Evolutionary conservation across 2,113 vertebrate genomes (phyloP).

Genomic region (Thermophis baileyi): DNA sequence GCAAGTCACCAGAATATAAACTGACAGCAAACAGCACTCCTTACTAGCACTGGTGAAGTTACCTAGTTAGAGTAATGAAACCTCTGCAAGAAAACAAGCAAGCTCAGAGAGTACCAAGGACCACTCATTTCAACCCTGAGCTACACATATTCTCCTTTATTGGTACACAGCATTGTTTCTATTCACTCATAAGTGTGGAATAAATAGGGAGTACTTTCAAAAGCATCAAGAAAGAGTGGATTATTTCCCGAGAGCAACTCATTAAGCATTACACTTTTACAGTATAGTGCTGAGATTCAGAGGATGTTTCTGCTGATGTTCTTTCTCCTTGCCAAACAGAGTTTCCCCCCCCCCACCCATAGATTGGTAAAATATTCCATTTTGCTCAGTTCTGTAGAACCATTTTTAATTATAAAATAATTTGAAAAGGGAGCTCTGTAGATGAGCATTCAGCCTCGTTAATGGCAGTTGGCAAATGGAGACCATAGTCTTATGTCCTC

Average conservation of each 20-base stretch:
- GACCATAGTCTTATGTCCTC: background rate
- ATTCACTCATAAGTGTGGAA: background rate
- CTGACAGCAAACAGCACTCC: no score
- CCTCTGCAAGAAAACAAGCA: no score
- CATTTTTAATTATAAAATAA: background rate
- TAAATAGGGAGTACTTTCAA: background rate
- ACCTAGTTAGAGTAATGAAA: no score
- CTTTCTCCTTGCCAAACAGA: background rate
- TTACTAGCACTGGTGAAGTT: no score
- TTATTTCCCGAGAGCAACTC: background rate
- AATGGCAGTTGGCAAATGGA: background rate
- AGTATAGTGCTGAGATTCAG: background rate
- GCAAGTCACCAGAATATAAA: no score
- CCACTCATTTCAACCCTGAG: no score
- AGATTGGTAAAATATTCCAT: background rate
- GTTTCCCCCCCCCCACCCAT: background rate
- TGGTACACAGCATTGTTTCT: background rate
- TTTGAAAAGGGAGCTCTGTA: background rate
- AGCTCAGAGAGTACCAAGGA: no score
- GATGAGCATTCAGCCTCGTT: background rate
- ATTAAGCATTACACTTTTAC: background rate
- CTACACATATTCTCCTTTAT: no score
- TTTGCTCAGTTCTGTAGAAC: background rate
- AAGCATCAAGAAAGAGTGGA: background rate
- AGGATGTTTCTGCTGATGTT: background rate